Conservation (phyloP, 2,888 invertebrate genomes). For the Aradus depressus region DNA sequence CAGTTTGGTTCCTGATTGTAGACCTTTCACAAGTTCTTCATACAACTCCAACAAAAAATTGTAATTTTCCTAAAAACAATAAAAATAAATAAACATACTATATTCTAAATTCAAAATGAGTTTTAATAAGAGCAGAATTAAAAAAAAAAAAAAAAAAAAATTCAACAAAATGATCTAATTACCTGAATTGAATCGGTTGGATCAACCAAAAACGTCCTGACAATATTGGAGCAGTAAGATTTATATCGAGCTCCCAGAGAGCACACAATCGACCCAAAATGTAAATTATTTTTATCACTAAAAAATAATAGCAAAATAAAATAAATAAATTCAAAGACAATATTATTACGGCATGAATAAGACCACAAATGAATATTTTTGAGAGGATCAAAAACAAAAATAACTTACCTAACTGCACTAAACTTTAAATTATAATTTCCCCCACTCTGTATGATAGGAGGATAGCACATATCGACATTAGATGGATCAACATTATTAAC, state of each 20-base stretch:
- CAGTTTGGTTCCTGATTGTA: slow-evolving; percentile 71
- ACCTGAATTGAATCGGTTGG: slow-evolving; percentile 59
- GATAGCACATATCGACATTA: slow-evolving; percentile 94
- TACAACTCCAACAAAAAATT: slow-evolving; percentile 80
- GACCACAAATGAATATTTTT: not conserved
- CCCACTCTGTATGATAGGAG: slow-evolving; percentile 97
- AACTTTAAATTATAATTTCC: slow-evolving; percentile 97
- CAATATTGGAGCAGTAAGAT: slow-evolving; percentile 95
- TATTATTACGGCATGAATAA: not conserved
- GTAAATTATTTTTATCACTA: slow-evolving; percentile 85
- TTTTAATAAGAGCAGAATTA: not conserved
- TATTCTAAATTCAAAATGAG: not conserved
- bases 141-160: not conserved
- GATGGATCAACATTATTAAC: slow-evolving; percentile 70
- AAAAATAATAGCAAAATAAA: slow-evolving; percentile 33
- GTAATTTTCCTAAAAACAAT: slow-evolving; percentile 66
- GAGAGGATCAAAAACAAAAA: not conserved
- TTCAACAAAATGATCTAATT: slow-evolving; percentile 11
- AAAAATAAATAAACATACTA: slow-evolving; percentile 1
- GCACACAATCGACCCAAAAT: slow-evolving; percentile 93
- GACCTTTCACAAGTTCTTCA: slow-evolving; percentile 76
- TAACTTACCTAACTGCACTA: slow-evolving; percentile 56
- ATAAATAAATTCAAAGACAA: slow-evolving; percentile 1
- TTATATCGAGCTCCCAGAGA: slow-evolving; percentile 91
- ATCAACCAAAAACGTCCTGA: slow-evolving; percentile 90